Base-by-base conservation (phyloP, 2,888 invertebrate genomes). In the Coelopa pilipes region DNA sequence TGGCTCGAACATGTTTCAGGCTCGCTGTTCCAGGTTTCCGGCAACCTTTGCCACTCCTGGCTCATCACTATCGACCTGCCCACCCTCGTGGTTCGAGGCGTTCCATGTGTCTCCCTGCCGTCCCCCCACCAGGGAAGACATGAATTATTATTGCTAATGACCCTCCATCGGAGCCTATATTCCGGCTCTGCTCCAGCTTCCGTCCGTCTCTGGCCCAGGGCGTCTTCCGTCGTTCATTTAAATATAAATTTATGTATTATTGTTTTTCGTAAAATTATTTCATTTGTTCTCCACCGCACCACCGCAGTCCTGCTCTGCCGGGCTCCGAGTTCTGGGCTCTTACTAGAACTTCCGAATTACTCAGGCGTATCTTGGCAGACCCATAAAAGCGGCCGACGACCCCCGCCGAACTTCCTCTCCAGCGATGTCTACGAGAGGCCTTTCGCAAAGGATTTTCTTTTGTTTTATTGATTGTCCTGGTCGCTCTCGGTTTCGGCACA, bases 211-310 rank as follows among this genome's bases (percentile, higher is more conserved):
- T 15, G 3, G 45, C 46, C 47, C 10, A 46, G 1, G 9, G 47
- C 24, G 46, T 63, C 63, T 63, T 74, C 63, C 70, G 17, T 60
- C 34, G 69, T 72, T 75, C 72, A 75, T 76, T 75, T 74, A 77
- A 80, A 80, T 82, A 83, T 77, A 83, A 80, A 83, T 82, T 82
- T 83, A 82, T 84, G 83, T 84, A 81, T 81, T 82, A 83, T 81
- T 83, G 82, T 82, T 83, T 82, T 78, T 74, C 78, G 79, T 80
- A 78, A 79, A 84, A 84, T 82, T 81, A 82, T 84, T 84, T 84
- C 80, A 83, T 84, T 82, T 82, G 82, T 82, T 82, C 82, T 69
- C 45, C 4, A 59, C 46, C 17, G 13, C 4, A 59, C 46, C 17
- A 9, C 47, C 46, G 49, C 50, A 15, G 50, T 53, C 34, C 34